Evolutionary conservation across 1,140 invertebrate species (phyloP), one percentile per base, ranked within the genome.

Genomic region (Drosophila athabasca): DNA sequence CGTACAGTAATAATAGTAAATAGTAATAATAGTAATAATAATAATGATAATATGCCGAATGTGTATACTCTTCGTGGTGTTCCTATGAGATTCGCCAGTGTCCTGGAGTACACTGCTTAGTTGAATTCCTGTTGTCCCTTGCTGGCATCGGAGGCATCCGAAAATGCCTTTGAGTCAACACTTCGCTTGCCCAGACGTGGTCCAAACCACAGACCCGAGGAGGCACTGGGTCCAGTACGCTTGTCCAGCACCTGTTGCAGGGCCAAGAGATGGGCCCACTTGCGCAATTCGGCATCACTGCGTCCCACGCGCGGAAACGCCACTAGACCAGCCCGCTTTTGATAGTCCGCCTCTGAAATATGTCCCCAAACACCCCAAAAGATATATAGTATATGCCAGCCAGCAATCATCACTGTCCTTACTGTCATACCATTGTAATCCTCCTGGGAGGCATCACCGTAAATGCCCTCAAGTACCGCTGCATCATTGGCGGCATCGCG

Each of bases 141-240:
- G 39, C 19, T 24, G 2, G 52, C 24, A 8, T 66, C 62, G 7
- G 73, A 46, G 2, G 52, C 24, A 8, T 66, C 62, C 6, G 73
- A 46, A 13, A 69, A 76, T 15, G 76, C 52, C 51, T 90, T 81
- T 44, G 62, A 67, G 46, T 79, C 70, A 13, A 90, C 72, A 44
- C 90, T 90, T 13, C 90, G 84, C 46, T 92, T 92, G 61, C 93
- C 93, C 22, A 94, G 80, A n/a, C 93, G 83, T 13, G 93, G 93
- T 7, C 94, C 94, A 62, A 94, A 94, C 94, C 94, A 94, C 90
- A 94, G 92, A 15, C 93, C 93, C 13, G 79, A 91, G 8, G 78
- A 92, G 60, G 92, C 93, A 17, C 87, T 90, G 9, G 87, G 79
- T 52, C 77, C 85, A 6, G 88, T 81, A 45, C 90, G 77, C 53